phyloP scores from a whole-genome alignment of 1,140 invertebrate genomes.

The Apis dorsata region DNA sequence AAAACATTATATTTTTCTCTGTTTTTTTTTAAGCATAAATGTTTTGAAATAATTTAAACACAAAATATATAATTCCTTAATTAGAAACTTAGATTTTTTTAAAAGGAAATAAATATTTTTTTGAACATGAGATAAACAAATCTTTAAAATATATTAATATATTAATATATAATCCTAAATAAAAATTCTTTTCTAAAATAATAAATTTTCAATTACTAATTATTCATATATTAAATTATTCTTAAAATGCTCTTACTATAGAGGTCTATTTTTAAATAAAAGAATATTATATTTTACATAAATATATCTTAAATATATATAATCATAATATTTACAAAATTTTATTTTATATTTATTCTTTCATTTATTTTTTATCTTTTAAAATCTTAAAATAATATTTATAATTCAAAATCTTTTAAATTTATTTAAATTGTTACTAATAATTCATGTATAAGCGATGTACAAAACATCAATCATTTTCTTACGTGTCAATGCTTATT shows the following conservation, averaged over 20 bases:
- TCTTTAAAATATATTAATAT: background rate
- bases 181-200: background rate
- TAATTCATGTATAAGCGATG: background rate
- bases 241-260: background rate
- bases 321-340: slow-evolving; percentile 6
- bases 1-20: background rate
- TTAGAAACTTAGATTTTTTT: background rate
- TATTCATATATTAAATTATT: background rate
- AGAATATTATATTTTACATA: background rate
- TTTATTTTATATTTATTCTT: background rate
- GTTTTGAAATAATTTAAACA: background rate
- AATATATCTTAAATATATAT: background rate
- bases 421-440: background rate
- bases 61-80: background rate
- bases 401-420: background rate
- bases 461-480: slow-evolving; percentile 43
- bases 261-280: background rate
- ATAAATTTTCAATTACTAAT: too few species aligned
- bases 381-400: background rate
- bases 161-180: background rate
- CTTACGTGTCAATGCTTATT: slow-evolving; percentile 47
- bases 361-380: too few species aligned
- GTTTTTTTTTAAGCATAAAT: background rate
- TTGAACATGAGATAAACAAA: background rate
- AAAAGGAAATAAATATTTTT: background rate